Evolutionary conservation across 2,113 vertebrate genomes (phyloP).

Genomic region (Recurvirostra avosetta): DNA sequence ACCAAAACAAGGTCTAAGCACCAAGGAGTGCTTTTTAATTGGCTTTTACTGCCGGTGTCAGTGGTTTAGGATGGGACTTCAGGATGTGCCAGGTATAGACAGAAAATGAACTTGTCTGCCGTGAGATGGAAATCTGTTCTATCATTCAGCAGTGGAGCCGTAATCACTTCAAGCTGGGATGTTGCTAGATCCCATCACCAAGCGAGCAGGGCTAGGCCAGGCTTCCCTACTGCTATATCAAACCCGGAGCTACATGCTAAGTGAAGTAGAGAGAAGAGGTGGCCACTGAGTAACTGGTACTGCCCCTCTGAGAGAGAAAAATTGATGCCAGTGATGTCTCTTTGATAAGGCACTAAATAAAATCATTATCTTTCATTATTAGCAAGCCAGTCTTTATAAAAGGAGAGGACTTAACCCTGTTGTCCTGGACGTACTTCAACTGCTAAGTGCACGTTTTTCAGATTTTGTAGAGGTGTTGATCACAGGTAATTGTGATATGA

Average conservation of each 20-base stretch:
- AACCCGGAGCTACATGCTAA: accelerated
- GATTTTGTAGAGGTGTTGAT: not conserved
- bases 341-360: not conserved
- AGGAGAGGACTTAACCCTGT: not conserved
- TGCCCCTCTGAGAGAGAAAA: not conserved
- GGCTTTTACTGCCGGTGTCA: not conserved
- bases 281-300: not conserved
- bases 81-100: not conserved
- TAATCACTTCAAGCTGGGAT: not conserved
- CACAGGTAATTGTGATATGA: not conserved
- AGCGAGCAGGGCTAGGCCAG: accelerated
- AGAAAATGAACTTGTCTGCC: not conserved
- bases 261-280: not conserved
- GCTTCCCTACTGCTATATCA: not conserved
- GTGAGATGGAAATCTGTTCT: not conserved
- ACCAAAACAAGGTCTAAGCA: not conserved
- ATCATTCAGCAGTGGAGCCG: not conserved
- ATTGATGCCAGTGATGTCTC: not conserved
- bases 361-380: not conserved
- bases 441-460: not conserved
- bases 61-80: not conserved
- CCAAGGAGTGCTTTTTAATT: not conserved
- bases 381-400: not conserved
- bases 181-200: not conserved
- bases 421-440: not conserved